These are phyloP conservation scores for Nasonia oneida DNA, from an alignment of 2,888 invertebrate genomes.

Conservation along the genomic window DNA sequence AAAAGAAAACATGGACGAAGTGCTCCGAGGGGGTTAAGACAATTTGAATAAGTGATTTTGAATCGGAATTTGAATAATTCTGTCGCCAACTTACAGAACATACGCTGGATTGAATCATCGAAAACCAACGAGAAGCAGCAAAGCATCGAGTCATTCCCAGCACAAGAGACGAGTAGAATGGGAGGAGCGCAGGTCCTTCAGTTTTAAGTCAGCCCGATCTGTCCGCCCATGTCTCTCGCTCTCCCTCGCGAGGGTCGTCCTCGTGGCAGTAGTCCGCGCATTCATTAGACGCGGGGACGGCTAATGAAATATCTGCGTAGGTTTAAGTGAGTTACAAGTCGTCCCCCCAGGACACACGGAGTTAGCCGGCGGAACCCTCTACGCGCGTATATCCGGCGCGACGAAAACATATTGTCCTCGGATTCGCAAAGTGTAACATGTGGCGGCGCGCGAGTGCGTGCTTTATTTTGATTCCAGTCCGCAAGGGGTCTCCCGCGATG, in stretches of 20 bases:
- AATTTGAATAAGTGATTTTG: constrained; percentile 61
- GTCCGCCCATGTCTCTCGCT: constrained; percentile 50
- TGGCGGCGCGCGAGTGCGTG: constrained; percentile 4
- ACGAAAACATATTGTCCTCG: constrained; percentile 78
- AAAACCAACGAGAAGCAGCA: not conserved
- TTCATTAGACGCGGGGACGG: constrained; percentile 69
- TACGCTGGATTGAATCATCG: too few relatives aligned
- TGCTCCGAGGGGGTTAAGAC: constrained; percentile 5
- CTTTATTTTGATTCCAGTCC: constrained; percentile 57
- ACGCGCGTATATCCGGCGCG: constrained; percentile 34
- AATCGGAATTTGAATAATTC: constrained; percentile 60
- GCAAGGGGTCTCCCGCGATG: constrained; percentile 15
- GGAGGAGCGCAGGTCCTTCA: constrained; percentile 61
- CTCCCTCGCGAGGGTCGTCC: constrained; percentile 15
- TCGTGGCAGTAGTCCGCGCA: not conserved
- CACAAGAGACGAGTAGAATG: constrained; percentile 21
- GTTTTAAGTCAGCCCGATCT: constrained; percentile 68
- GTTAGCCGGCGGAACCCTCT: not conserved
- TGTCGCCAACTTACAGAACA: constrained; percentile 27
- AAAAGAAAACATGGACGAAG: constrained; percentile 43
- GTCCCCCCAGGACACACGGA: constrained; percentile 49
- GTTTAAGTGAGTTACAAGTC: constrained; percentile 77
- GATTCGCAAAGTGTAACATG: constrained; percentile 69
- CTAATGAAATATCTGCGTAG: constrained; percentile 79
- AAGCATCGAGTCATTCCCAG: not conserved